Base-by-base conservation (phyloP, 2,113 vertebrate species). In the Bufo gargarizans region DNA sequence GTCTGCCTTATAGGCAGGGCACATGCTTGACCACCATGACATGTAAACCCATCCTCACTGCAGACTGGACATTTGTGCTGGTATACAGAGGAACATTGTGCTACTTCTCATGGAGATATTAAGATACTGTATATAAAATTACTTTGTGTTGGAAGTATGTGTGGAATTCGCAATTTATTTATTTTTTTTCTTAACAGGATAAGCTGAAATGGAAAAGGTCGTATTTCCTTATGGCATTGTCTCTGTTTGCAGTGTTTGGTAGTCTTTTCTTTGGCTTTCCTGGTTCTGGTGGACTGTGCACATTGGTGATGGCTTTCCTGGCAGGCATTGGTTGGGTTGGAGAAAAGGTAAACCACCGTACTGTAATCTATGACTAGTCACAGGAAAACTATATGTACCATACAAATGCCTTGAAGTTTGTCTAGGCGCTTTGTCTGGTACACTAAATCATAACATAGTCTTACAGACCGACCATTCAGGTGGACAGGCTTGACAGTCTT, bases 261-360 rank as follows among this genome's bases (percentile, higher is more conserved):
- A 96, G 96, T 76, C 22, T 93, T 6, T 88, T 93, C 0, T 92
- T 96, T 0, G 96, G 96, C 0, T 96, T 97, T 81, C 91, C 97
- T 0, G 98, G 97, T 2, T 97, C 97, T 0, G 97, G 98, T 67
- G 91, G 98, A 7, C 94, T 99, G 47, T 97, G 95, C 77, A 97
- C 96, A 0, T 89, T 99, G 89, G 96, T 99, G 13, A 93, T 98
- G 90, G 94, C 97, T 82, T 99, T 99, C 91, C 90, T 98, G 33
- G 96, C 97, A 3, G 96, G 97, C 67, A 90, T 97, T 74, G 94
- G 94, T 90, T 99, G 98, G 98, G 92, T 90, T 17, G 74, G 92
- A 1, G 91, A 96, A 83, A 99, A 99, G 96, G 98, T 98, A 53
- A 86, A 16, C n/a, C 50, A 90, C 50, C 14, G 20, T 33, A 33